These are phyloP conservation scores for Drosophila hydei DNA, from an alignment of 1,140 invertebrate species.

Conservation along the genomic window DNA sequence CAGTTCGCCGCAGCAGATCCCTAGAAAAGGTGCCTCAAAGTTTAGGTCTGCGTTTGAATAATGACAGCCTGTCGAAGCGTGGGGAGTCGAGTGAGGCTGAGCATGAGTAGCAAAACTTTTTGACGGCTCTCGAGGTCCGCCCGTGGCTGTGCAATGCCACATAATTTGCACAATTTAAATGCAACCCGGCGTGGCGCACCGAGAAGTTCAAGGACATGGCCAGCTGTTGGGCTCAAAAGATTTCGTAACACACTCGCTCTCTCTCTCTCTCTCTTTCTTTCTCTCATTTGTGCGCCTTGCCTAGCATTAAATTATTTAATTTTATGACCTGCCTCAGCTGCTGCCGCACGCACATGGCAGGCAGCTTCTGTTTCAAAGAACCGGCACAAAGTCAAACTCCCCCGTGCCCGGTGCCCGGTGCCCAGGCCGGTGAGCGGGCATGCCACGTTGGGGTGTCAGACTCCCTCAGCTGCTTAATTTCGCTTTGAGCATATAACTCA, in stretches of 20 bases:
- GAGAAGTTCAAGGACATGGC: constrained; percentile 61
- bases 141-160: constrained; percentile 46
- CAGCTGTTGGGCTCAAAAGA: constrained; percentile 24
- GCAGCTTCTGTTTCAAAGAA: constrained; percentile 31
- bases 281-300: constrained; percentile 14
- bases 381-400: constrained; percentile 27
- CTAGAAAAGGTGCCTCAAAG: constrained; percentile 31
- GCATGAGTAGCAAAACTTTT: constrained; percentile 44
- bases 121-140: constrained; percentile 32
- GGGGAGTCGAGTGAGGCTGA: neutral
- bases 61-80: constrained; percentile 27
- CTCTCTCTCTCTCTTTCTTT: neutral
- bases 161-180: constrained; percentile 69
- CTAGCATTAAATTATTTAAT: constrained; percentile 64
- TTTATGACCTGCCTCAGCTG: constrained; percentile 38
- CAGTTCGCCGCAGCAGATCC: constrained; percentile 38
- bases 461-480: constrained; percentile 46
- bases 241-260: constrained; percentile 5
- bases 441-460: constrained; percentile 14
- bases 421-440: constrained; percentile 12
- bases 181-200: constrained; percentile 33
- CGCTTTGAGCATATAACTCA: constrained; percentile 49
- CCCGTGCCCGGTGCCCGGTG: neutral
- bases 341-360: constrained; percentile 34
- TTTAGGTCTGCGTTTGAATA: constrained; percentile 61